These are phyloP conservation scores for Andricus quercusramuli DNA, from an alignment of 2,888 invertebrate species.

Conservation along the genomic window DNA sequence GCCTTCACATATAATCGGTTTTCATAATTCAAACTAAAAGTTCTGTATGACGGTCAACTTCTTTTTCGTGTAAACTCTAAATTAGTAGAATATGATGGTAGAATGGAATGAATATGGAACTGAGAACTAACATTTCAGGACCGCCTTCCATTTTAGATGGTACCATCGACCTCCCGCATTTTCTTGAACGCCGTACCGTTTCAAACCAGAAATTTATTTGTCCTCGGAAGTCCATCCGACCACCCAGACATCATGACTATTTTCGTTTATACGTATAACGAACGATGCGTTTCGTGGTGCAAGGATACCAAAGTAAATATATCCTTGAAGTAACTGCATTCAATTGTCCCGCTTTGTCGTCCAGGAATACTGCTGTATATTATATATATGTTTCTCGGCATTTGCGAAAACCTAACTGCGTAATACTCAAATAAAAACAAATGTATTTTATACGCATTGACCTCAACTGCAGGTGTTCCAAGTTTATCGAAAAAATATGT, in stretches of 20 bases:
- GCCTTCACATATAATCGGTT: too few species aligned
- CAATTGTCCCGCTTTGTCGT: neutral
- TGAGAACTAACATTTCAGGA: neutral
- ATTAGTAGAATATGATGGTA: too few species aligned
- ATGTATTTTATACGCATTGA: neutral
- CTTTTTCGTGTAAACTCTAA: too few species aligned
- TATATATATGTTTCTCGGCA: too few species aligned
- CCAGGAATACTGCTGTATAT: neutral
- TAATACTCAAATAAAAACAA: neutral
- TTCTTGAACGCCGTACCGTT: neutral
- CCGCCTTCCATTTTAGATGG: neutral
- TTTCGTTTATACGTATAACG: conserved; percentile 17
- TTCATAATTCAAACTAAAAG: too few species aligned
- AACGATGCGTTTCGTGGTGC: neutral
- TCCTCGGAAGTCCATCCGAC: conserved; percentile 13
- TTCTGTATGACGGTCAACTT: too few species aligned
- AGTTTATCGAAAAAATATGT: neutral
- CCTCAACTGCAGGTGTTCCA: neutral
- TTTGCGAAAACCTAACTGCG: neutral
- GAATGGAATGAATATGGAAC: neutral
- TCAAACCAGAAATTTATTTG: conserved; percentile 19
- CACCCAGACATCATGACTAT: neutral
- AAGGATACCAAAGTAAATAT: conserved; percentile 18
- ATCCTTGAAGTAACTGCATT: conserved; percentile 17
- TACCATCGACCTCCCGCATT: conserved; percentile 8